Percentiles rank a stretch among this genome's conserved stretches.
phyloP scores from a whole-genome alignment of 2,888 invertebrate species.

The Chalcis sispes region DNA sequence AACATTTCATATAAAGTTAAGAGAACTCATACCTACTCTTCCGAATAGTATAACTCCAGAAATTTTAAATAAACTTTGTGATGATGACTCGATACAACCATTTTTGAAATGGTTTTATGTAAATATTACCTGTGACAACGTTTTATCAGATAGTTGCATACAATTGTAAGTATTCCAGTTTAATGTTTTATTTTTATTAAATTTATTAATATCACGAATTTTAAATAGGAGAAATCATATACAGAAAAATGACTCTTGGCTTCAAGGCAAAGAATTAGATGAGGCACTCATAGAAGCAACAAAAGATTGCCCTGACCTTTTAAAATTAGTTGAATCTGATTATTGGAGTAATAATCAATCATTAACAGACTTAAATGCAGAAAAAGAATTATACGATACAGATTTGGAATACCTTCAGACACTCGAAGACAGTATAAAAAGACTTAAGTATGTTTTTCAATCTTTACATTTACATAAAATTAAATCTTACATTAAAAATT shows the following conservation, averaged over 20 bases:
- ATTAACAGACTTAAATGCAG: constrained; percentile 58
- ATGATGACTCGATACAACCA: constrained; percentile 65
- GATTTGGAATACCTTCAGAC: constrained; percentile 64
- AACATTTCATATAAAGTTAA: constrained; percentile 65
- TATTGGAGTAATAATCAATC: constrained; percentile 57
- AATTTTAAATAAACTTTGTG: constrained; percentile 66
- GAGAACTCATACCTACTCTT: constrained; percentile 65
- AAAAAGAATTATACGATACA: constrained; percentile 64
- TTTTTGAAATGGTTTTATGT: constrained; percentile 72
- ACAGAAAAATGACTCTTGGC: constrained; percentile 64
- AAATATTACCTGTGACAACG: constrained; percentile 67
- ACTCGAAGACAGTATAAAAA: constrained; percentile 64
- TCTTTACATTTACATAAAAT: constrained; percentile 12
- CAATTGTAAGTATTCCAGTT: constrained; percentile 66
- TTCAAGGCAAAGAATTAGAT: constrained; percentile 67
- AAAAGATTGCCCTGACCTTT: constrained; percentile 66
- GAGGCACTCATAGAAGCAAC: constrained; percentile 63
- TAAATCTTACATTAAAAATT: neutral
- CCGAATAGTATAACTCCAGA: constrained; percentile 64
- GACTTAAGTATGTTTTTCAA: constrained; percentile 64
- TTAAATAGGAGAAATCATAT: constrained; percentile 64
- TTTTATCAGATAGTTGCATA: constrained; percentile 67
- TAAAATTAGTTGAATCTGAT: constrained; percentile 62
- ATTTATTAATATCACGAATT: constrained; percentile 24
- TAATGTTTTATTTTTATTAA: constrained; percentile 27